Conservation (phyloP, 2,888 invertebrate genomes). For the Deilephila elpenor region DNA sequence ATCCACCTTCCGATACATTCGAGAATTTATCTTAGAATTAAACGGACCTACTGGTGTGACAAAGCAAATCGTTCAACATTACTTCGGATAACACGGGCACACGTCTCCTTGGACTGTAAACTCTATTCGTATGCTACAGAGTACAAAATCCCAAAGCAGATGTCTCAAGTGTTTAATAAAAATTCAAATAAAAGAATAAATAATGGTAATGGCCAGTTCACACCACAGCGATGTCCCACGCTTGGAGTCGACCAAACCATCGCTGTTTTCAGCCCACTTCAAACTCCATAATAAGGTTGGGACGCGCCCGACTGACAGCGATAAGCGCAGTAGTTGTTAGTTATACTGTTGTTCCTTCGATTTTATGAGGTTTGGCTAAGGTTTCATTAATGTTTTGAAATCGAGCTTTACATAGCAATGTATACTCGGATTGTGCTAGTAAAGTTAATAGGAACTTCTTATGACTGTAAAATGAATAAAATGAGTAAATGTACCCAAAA, state of each 20-base stretch:
- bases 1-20: conserved; percentile 54
- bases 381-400: too few species aligned
- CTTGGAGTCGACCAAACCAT: conserved; percentile 51
- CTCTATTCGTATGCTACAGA: conserved; percentile 42
- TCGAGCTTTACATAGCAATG: too few species aligned
- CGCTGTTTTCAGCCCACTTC: conserved; percentile 62
- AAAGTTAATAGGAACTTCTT: too few species aligned
- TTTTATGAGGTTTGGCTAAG: neutral
- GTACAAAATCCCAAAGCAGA: conserved; percentile 36
- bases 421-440: too few species aligned
- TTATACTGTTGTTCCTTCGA: neutral
- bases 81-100: conserved; percentile 45
- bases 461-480: too few species aligned
- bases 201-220: conserved; percentile 72
- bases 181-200: conserved; percentile 72
- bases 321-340: neutral
- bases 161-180: conserved; percentile 64
- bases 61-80: conserved; percentile 54
- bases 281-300: conserved; percentile 30
- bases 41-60: conserved; percentile 60
- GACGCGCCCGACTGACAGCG: conserved; percentile 20
- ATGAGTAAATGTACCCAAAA: too few species aligned
- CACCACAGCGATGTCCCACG: conserved; percentile 71
- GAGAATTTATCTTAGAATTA: conserved; percentile 62
- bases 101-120: conserved; percentile 39